These are phyloP conservation scores for Larimichthys crocea DNA, from an alignment of 2,113 vertebrate species.

Conservation along the genomic window DNA sequence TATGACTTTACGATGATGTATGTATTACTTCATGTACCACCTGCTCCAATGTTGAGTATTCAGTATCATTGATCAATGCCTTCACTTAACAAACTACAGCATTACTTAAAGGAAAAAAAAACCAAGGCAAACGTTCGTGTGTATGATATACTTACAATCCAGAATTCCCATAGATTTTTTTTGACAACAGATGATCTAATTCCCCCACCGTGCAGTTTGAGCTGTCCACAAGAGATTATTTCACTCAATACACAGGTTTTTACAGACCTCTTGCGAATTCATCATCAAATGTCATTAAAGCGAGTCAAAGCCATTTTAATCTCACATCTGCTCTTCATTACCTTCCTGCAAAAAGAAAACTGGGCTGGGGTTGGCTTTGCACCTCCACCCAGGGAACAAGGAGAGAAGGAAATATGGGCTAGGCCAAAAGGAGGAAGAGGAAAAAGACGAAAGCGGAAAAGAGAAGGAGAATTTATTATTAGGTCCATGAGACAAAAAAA, in stretches of 20 bases:
- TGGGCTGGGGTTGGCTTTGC: slow-evolving; percentile 64
- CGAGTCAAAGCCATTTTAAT: slow-evolving; percentile 83
- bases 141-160: slow-evolving; percentile 44
- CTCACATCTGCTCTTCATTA: slow-evolving; percentile 86
- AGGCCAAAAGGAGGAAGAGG: no score
- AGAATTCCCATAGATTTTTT: slow-evolving; percentile 54
- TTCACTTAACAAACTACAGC: slow-evolving; percentile 19
- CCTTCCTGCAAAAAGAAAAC: slow-evolving; percentile 79
- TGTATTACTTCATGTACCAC: slow-evolving; percentile 11
- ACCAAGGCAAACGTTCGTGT: slow-evolving; percentile 43
- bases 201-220: slow-evolving; percentile 61
- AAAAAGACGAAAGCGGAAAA: background rate
- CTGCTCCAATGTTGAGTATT: slow-evolving; percentile 12
- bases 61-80: slow-evolving; percentile 22
- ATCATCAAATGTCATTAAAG: slow-evolving; percentile 84
- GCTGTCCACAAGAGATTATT: slow-evolving; percentile 75
- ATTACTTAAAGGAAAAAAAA: slow-evolving; percentile 38
- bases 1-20: slow-evolving; percentile 7
- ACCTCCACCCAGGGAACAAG: slow-evolving; percentile 68
- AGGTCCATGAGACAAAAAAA: slow-evolving; percentile 44
- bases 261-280: slow-evolving; percentile 80
- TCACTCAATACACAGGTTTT: slow-evolving; percentile 79
- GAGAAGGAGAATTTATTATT: slow-evolving; percentile 49
- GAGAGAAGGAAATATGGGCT: slow-evolving; percentile 47
- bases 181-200: slow-evolving; percentile 78